Conservation (phyloP, 1,140 invertebrate genomes). For the Calephelis virginiensis region DNA sequence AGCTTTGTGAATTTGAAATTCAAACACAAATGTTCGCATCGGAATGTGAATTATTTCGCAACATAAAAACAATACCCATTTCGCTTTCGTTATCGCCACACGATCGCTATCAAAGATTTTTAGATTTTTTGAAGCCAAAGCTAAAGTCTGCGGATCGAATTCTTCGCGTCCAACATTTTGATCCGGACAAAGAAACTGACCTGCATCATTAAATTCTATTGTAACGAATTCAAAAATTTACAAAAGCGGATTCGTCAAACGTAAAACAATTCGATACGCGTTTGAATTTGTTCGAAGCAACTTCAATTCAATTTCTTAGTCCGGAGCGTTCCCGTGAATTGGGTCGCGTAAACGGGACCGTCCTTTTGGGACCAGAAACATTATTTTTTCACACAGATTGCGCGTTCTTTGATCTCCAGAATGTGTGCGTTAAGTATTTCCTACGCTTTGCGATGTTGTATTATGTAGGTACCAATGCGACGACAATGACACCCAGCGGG, state of each 20-base stretch:
- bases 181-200: conserved; percentile 62
- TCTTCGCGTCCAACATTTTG: conserved; percentile 57
- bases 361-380: conserved; percentile 73
- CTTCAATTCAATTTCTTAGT: conserved; percentile 76
- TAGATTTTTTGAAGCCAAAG: conserved; percentile 53
- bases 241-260: conserved; percentile 75
- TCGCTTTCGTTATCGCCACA: conserved; percentile 66
- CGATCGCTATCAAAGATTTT: conserved; percentile 52
- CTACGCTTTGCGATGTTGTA: conserved; percentile 66
- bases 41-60: conserved; percentile 57
- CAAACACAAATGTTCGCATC: conserved; percentile 48
- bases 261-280: conserved; percentile 78
- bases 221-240: conserved; percentile 72
- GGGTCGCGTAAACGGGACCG: conserved; percentile 74
- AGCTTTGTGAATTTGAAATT: conserved; percentile 56
- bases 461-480: conserved; percentile 45
- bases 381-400: conserved; percentile 77
- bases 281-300: conserved; percentile 70
- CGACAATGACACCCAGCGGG: conserved; percentile 65
- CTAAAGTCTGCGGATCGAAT: conserved; percentile 53
- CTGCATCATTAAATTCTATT: conserved; percentile 75
- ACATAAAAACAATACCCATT: conserved; percentile 55
- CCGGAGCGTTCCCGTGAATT: conserved; percentile 69
- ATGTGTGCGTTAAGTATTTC: conserved; percentile 75
- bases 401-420: conserved; percentile 74